Base-by-base conservation (phyloP, 1,140 invertebrate species). In the Eciton burchellii region DNA sequence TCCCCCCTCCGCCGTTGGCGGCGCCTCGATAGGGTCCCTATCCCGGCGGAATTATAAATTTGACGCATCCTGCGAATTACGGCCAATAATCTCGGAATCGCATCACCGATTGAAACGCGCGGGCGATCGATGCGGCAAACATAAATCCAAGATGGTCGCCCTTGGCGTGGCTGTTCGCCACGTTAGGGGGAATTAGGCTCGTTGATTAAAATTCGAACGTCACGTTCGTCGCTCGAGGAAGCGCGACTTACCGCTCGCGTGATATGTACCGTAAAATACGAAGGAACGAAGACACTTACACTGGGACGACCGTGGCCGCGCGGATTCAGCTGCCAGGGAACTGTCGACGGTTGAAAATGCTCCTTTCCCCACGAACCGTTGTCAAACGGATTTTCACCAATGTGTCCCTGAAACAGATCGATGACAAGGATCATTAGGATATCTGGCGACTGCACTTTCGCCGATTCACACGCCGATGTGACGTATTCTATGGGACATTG, bases 371-470 rank as follows among this genome's bases (percentile, higher is more conserved):
- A 94, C 79, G 94, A 94, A 86, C 92, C 91, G 90, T 86, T 93
- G 89, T 94, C 93, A 84, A 94, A 94, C 68, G 94, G 92, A 89
- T 90, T 94, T 83, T 94, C 94, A 85, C 94, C 93, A 84, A 94
- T 92, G 87, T 94, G 93, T 85, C 93, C 94, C 94, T 94, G 89
- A 68, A 92, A 89, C 63, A 68, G 59, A 52, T 60, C 41, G 11
- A 9, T 24, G n/a, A 35, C 24, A 11, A 35, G 4, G 14, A 21
- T 87, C 41, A 86, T 29, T 41, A 63, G 8, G 11, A 14, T 0
- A n/a, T n/a, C n/a, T n/a, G n/a, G 3, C 8, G 11, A 2, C 4
- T 5, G 19, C 14, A 6, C 3, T n/a, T n/a, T n/a, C n/a, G n/a
- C n/a, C n/a, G n/a, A n/a, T n/a, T n/a, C n/a, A n/a, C n/a, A n/a